These are phyloP conservation scores for Ifrita kowaldi DNA, from an alignment of 2,113 vertebrate species.

Conservation along the genomic window DNA sequence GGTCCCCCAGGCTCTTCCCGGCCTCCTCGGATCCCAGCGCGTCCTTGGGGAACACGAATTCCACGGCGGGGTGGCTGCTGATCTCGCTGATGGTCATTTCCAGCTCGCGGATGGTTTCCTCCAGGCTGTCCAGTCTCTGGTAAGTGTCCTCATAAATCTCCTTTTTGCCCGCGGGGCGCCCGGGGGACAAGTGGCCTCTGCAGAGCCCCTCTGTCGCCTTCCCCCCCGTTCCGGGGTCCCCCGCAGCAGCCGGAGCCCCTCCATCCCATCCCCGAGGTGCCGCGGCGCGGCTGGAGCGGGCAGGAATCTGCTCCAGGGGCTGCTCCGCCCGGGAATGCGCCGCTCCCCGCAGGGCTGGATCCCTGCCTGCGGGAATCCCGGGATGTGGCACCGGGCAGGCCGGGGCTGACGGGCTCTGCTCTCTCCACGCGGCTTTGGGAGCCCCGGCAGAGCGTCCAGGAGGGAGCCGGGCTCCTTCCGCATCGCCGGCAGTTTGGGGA, in stretches of 20 bases:
- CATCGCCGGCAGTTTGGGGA: background rate
- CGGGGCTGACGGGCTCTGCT: background rate
- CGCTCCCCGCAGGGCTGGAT: accelerated
- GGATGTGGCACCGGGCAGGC: conserved; percentile 17
- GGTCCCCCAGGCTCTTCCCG: background rate
- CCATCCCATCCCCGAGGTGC: background rate
- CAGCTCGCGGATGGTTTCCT: conserved; percentile 89
- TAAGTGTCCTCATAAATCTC: conserved; percentile 66
- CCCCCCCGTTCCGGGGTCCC: accelerated
- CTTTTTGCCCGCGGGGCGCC: background rate
- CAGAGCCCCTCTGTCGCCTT: background rate
- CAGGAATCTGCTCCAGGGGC: background rate
- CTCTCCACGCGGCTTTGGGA: background rate
- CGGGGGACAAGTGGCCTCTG: background rate
- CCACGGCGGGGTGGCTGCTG: conserved; percentile 58
- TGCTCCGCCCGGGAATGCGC: background rate
- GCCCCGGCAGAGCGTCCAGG: background rate
- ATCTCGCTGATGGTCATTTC: conserved; percentile 87
- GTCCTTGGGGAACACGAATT: background rate
- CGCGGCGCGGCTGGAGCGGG: background rate
- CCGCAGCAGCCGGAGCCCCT: background rate
- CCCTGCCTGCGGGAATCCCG: background rate
- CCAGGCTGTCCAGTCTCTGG: conserved; percentile 84
- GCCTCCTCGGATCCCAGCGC: background rate
- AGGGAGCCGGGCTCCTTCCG: background rate